phyloP scores from a whole-genome alignment of 1,140 invertebrate species.

The Aphaenogaster rudis region DNA sequence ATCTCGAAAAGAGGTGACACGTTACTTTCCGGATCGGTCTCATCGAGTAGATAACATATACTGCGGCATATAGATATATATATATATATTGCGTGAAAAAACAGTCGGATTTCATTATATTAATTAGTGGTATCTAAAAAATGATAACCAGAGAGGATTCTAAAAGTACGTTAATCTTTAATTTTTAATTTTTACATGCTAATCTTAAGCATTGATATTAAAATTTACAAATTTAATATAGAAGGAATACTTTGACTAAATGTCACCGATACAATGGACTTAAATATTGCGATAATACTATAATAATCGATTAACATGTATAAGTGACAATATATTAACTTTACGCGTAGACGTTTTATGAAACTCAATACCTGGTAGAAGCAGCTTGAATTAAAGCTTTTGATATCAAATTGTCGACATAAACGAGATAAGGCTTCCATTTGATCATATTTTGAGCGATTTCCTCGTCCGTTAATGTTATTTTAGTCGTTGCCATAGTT shows the following conservation, averaged over 20 bases:
- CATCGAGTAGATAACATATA: slow-evolving; percentile 85
- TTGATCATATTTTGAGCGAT: slow-evolving; percentile 75
- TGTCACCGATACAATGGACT: not conserved
- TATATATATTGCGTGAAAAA: slow-evolving; percentile 16
- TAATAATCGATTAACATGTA: not conserved
- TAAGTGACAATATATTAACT: not conserved
- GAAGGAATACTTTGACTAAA: not conserved
- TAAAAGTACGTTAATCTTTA: not conserved
- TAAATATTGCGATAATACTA: not conserved
- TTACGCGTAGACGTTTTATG: not conserved
- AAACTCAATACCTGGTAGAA: slow-evolving; percentile 79
- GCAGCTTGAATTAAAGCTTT: slow-evolving; percentile 88
- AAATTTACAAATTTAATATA: not conserved
- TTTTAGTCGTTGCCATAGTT: not conserved
- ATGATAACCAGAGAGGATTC: not conserved
- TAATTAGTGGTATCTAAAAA: not conserved
- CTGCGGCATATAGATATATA: slow-evolving; percentile 74
- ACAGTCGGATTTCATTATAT: not conserved
- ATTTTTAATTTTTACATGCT: not conserved
- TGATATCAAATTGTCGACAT: slow-evolving; percentile 89
- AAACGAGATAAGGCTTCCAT: slow-evolving; percentile 90
- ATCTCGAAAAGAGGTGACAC: slow-evolving; percentile 89
- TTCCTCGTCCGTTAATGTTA: slow-evolving; percentile 54
- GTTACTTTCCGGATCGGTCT: slow-evolving; percentile 83
- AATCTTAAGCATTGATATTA: slow-evolving; percentile 8